A percentile compares a stretch with the other conserved stretches of the same genome.
Evolutionary conservation across 2,797 vertebrate genomes (phyloP).

Genomic region (Anguilla megastoma): DNA sequence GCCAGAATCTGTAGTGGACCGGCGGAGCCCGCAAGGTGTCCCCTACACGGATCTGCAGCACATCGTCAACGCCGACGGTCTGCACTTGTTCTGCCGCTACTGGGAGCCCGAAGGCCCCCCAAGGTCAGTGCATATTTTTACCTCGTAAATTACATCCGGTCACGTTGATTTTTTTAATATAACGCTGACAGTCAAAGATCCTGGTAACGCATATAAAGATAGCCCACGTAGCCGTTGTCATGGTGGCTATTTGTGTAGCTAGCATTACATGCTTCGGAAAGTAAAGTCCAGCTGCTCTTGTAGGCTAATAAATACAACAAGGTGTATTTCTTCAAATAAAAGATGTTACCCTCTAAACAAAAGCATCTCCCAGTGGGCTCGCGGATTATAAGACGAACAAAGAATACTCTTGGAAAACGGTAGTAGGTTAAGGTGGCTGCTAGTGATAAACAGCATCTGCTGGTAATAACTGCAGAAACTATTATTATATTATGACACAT

Average conservation of each 20-base stretch:
- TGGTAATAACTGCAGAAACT: neutral
- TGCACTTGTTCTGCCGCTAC: conserved; percentile 92
- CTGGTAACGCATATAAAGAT: neutral
- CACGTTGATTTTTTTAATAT: neutral
- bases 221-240: too few relatives aligned
- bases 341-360: neutral
- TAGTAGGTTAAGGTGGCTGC: neutral
- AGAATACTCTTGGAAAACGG: neutral
- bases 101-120: conserved; percentile 82
- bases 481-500: neutral
- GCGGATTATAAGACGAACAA: neutral
- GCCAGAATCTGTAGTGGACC: conserved; percentile 84
- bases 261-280: neutral
- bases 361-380: neutral
- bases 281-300: neutral
- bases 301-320: neutral
- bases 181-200: neutral
- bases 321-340: neutral
- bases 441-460: neutral
- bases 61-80: conserved; percentile 88
- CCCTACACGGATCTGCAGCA: conserved; percentile 81
- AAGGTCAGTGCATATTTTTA: conserved; percentile 76
- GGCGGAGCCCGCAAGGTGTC: conserved; percentile 81
- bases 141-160: neutral
- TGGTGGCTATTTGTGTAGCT: neutral